Evolutionary conservation across 2,888 invertebrate species (phyloP), one percentile per base, ranked within the genome.

Genomic region (Oligia strigilis): DNA sequence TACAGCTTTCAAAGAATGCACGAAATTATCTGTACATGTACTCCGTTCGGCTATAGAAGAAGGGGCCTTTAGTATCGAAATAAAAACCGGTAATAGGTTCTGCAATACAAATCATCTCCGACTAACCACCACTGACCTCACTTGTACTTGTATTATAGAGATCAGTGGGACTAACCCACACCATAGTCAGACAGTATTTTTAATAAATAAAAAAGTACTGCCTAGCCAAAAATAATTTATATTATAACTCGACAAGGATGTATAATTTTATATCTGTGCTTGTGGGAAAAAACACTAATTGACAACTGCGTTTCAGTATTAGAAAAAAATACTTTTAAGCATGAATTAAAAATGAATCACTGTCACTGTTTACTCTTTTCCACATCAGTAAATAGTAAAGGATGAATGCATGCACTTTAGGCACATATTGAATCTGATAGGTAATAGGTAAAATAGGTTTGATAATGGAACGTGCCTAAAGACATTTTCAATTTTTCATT

Each of bases 401-500:
- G 80, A 67, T 13, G 62, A 55, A 49, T 14, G 23, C 40, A 64
- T 40, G 29, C 6, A 69, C 13, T 69, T 1, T 23, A 36, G 8
- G 2, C 23, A 36, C 14, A 17, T 29, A 29, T 36, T 72, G 1
- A 17, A 43, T 52, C 8, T 55, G 43, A 52, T 36, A 29, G 29
- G 13, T 36, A 4, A 36, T 17, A n/a, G n/a, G n/a, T n/a, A n/a
- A n/a, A n/a, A n/a, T n/a, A 36, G 52, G 6, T 55, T 23, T 40
- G 2, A n/a, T 14, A 23, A 19, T 62, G 87, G 81, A 88, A 87
- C 86, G 86, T 36, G 29, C 17, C 4, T 13, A 55, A 11, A 77
- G 78, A 78, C 75, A 82, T 77, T 78, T 85, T 67, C 75, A 73
- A 13, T 13, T 49, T 46, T 49, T 49, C 46, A 46, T 49, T 49